Conservation (phyloP, 2,797 vertebrate species). For the Eulemur albifrons region DNA sequence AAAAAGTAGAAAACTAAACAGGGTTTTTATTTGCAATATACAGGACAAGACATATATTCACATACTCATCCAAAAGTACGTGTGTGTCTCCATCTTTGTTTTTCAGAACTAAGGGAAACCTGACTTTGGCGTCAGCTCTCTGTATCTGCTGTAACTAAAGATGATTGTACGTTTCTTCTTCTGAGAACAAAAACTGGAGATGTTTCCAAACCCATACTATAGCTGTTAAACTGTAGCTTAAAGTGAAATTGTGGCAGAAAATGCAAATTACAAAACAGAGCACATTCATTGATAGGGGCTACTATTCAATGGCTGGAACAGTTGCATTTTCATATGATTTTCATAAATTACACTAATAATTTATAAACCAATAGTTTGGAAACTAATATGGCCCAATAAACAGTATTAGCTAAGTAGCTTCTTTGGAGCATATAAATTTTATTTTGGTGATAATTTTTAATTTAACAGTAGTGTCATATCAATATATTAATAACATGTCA, state of each 20-base stretch:
- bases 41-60: not conserved
- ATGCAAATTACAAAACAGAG: not conserved
- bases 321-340: slow-evolving; percentile 8
- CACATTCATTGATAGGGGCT: not conserved
- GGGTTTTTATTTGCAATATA: not conserved
- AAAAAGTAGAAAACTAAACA: not conserved
- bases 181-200: not conserved
- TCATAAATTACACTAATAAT: slow-evolving; percentile 56
- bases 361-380: slow-evolving; percentile 68
- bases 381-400: slow-evolving; percentile 64
- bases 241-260: not conserved
- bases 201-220: not conserved
- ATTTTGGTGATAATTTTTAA: slow-evolving; percentile 63
- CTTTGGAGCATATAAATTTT: slow-evolving; percentile 48
- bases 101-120: not conserved
- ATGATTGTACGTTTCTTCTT: not conserved
- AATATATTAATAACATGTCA: not conserved
- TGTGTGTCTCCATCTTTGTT: not conserved
- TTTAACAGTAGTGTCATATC: slow-evolving; percentile 48
- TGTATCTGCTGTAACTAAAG: not conserved
- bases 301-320: not conserved
- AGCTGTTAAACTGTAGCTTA: not conserved
- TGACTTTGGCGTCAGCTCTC: not conserved
- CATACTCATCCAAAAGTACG: not conserved
- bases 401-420: slow-evolving; percentile 16